Evolutionary conservation across 2,797 vertebrate genomes (phyloP), one percentile per base, ranked within the genome.

Genomic region (Alectoris magna): DNA sequence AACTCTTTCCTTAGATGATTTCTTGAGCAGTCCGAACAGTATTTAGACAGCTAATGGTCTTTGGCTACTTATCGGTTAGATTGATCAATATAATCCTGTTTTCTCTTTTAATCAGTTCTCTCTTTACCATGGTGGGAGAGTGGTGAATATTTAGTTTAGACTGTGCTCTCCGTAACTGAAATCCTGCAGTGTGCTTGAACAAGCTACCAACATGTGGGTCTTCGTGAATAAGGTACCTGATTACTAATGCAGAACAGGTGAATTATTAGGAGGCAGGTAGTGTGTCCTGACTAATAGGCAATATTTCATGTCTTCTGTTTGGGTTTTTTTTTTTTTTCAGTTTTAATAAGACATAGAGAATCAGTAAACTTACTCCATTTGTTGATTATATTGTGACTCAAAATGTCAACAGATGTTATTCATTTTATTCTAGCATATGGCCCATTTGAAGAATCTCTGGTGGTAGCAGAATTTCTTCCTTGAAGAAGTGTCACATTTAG

Each of bases 231-330:
- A 38, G 4, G 14, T 27, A 3, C 58, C 34, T 73, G 34, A 16
- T 63, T 90, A 56, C 75, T 73, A 66, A 78, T 59, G 46, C 48
- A 64, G 39, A 38, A 44, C 24, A 64, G 48, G 60, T 90, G 26
- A 90, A 85, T 85, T 83, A 80, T 66, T 87, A 74, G 85, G 53
- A 62, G 34, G n/a, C 55, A 84, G 69, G 36, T 89, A 75, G 23
- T 14, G 3, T 75, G 92, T 87, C 62, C 17, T 74, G 49, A 15
- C 46, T 86, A n/a, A 55, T 11, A 74, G 38, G 27, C 31, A 58
- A 1, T 16, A 9, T 53, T 87, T 36, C 24, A 21, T 41, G 19
- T 82, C 67, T 92, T 70, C 11, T 68, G 15, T 55, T 22, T 75
- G 26, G 11, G 39, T 26, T 76, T 19, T 27, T 62, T 19, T 19